Evolutionary conservation across 2,888 invertebrate species (phyloP).

Genomic region (Neria commutata): DNA sequence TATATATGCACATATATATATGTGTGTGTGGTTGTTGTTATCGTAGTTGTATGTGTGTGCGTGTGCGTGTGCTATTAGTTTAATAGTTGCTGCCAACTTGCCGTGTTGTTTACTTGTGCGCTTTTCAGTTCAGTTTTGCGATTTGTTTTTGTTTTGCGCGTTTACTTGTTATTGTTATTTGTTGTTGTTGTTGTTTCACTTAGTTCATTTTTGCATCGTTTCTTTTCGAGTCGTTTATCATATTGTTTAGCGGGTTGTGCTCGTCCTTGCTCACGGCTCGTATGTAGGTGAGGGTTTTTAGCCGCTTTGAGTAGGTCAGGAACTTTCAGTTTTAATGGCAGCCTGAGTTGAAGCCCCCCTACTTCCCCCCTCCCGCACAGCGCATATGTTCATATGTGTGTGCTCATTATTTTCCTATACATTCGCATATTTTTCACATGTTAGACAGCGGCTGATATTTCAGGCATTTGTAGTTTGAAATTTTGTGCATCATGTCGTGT

Average conservation of each 20-base stretch:
- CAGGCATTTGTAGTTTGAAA: no score
- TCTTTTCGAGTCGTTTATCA: constrained; percentile 11
- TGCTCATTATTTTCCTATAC: no score
- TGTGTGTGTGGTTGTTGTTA: not conserved
- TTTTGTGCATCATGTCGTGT: no score
- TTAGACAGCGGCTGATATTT: no score
- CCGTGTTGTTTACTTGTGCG: constrained; percentile 6
- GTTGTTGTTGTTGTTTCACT: not conserved
- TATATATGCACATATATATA: not conserved
- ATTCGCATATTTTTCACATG: no score
- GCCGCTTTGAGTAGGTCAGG: constrained; percentile 16
- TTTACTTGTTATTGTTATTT: no score
- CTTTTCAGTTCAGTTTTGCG: no score
- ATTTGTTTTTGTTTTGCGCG: not conserved
- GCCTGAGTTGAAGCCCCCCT: not conserved
- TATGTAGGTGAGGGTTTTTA: constrained; percentile 28
- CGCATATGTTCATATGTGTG: no score
- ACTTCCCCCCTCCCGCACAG: no score
- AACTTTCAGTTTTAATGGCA: not conserved
- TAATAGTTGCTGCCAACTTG: not conserved
- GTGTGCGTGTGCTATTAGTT: not conserved
- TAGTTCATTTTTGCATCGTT: not conserved
- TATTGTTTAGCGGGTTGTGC: constrained; percentile 5
- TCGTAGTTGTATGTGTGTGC: not conserved
- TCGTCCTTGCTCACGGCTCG: constrained; percentile 20